A percentile compares a stretch with the other conserved stretches of the same genome.
Conservation (phyloP, 92 coral and sea anemone genomes). For the Epizoanthus rinbou region DNA sequence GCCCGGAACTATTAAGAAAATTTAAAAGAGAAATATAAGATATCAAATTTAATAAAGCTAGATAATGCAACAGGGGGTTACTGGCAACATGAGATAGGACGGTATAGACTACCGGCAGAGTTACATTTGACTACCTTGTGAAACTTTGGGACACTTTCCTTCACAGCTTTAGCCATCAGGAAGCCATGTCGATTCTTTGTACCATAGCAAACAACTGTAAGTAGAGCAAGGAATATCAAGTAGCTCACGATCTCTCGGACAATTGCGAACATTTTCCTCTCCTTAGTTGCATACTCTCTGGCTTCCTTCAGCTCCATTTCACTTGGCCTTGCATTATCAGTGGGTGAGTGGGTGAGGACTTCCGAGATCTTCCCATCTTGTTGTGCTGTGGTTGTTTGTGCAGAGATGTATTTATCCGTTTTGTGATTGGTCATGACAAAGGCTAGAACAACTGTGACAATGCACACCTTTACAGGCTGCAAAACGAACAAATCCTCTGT, state of each 20-base stretch:
- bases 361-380: not conserved
- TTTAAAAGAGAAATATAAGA: no score
- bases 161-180: conserved; percentile 61
- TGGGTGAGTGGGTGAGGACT: not conserved
- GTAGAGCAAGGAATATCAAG: conserved; percentile 52
- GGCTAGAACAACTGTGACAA: conserved; percentile 68
- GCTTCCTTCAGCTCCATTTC: conserved; percentile 49
- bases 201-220: conserved; percentile 77
- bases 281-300: conserved; percentile 66
- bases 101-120: no score
- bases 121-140: conserved; percentile 64
- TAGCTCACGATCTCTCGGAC: conserved; percentile 53
- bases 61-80: no score
- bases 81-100: no score
- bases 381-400: not conserved
- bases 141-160: conserved; percentile 66
- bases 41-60: no score
- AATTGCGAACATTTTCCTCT: conserved; percentile 73
- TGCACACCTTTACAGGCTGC: conserved; percentile 80
- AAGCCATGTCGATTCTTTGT: conserved; percentile 72
- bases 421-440: conserved; percentile 42
- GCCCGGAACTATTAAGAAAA: no score
- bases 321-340: not conserved
- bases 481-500: conserved; percentile 76
- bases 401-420: not conserved